phyloP scores from a whole-genome alignment of 2,113 vertebrate species.

The Corythornis madagascariensis region DNA sequence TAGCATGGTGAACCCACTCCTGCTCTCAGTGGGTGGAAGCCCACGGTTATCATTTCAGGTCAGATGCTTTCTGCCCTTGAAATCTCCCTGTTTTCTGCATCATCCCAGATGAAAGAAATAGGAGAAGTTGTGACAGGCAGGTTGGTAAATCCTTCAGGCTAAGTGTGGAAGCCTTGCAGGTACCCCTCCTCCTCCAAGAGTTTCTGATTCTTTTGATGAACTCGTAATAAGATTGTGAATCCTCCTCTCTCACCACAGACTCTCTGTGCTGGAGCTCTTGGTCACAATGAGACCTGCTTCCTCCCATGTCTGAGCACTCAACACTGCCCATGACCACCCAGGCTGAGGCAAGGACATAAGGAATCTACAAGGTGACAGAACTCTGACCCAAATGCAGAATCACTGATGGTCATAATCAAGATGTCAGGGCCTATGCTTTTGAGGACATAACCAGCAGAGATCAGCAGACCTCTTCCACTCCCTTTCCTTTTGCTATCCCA shows the following conservation, averaged over 20 bases:
- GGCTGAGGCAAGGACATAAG: background rate
- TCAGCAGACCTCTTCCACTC: background rate
- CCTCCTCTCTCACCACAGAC: background rate
- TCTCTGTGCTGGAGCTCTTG: background rate
- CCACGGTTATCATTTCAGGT: background rate
- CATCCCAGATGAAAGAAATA: background rate
- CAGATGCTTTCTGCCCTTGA: background rate
- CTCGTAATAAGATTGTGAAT: background rate
- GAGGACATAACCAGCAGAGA: background rate
- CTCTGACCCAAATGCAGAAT: background rate
- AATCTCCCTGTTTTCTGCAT: background rate
- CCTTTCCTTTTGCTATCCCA: background rate
- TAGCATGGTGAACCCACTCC: background rate
- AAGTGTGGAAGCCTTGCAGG: background rate
- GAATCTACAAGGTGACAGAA: background rate
- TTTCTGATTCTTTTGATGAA: background rate
- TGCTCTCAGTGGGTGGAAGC: background rate
- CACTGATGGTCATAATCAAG: background rate
- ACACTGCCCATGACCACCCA: background rate
- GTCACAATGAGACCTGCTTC: background rate
- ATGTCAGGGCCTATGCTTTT: background rate
- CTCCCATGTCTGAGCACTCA: background rate
- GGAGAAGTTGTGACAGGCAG: background rate
- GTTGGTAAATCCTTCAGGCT: background rate
- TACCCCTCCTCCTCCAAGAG: background rate